Percentiles rank a stretch among this genome's conserved stretches.
Evolutionary conservation across 2,888 invertebrate species (phyloP).

Genomic region (Agriopis marginaria): DNA sequence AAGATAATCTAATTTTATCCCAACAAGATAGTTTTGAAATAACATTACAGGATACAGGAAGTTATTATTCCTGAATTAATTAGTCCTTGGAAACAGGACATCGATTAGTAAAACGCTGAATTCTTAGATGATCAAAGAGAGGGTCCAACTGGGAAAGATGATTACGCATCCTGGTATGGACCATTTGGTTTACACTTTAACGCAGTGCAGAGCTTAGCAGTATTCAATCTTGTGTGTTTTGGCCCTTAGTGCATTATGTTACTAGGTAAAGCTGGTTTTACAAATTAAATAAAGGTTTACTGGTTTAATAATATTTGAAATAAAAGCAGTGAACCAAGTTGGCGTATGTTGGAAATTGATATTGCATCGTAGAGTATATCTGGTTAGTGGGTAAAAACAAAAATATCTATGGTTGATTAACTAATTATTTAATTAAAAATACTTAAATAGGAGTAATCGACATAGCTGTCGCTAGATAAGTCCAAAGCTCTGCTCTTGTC

Average conservation of each 20-base stretch:
- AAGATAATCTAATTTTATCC: neutral
- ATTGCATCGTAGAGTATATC: no score
- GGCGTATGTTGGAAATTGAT: no score
- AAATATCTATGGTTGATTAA: no score
- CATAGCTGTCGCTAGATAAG: no score
- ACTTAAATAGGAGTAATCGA: no score
- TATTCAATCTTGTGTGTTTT: neutral
- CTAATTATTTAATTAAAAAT: no score
- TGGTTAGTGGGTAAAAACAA: no score
- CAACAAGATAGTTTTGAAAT: constrained; percentile 1
- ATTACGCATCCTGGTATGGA: constrained; percentile 70
- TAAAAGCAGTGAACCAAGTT: no score
- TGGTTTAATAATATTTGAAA: no score
- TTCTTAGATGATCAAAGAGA: constrained; percentile 59
- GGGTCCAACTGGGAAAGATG: constrained; percentile 71
- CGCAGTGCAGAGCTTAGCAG: constrained; percentile 1
- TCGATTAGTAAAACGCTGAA: constrained; percentile 56
- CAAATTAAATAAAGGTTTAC: neutral
- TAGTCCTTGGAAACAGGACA: constrained; percentile 38
- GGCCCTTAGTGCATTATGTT: neutral
- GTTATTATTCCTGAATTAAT: constrained; percentile 17
- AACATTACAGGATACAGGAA: constrained; percentile 24
- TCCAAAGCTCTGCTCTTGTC: neutral
- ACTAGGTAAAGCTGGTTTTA: neutral
- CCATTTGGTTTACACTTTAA: constrained; percentile 66